Base-by-base conservation (phyloP, 2,888 invertebrate genomes). In the Acronicta aceris region DNA sequence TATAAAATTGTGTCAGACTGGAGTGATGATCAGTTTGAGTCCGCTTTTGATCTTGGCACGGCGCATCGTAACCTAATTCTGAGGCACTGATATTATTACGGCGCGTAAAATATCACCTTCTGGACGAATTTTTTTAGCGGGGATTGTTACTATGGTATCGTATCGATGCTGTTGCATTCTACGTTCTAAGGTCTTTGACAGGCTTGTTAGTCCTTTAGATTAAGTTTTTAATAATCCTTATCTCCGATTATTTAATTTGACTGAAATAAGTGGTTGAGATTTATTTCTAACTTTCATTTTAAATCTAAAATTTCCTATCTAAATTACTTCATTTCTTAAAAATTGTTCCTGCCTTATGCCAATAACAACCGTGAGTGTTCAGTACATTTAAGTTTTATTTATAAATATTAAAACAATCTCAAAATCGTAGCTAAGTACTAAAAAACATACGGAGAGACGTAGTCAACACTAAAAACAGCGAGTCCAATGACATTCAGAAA, bases 11-110 rank as follows among this genome's bases (percentile, higher is more conserved):
- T n/a, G 49, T 21, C 49, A 48, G 36, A 17, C 36, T 40, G 51
- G 38, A 53, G 43, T 51, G 52, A 54, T 42, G 50, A 65, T 48
- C 59, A 56, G 62, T 63, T 16, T n/a, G 38, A 51, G 42, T 21
- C 33, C 43, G 25, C 41, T 46, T 65, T 66, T 55, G 65, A 65
- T 71, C 48, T 65, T 76, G 74, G 61, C 74, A 62, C 46, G 27
- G 15, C 45, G 21, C 48, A 16, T 2, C 30, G 27, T 62, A 48
- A 65, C 63, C 71, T 65, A 61, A 30, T 65, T 65, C 54, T 33
- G 47, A 15, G 38, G 17, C 40, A 40, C 45, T 62, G 54, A 63
- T 63, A 21, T 59, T 61, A 59, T 51, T 47, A 33, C 10, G 8
- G 17, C 40, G 33, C 42, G 21, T 59, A 30, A 64, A 57, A 62